A percentile compares a stretch with the other conserved stretches of the same genome.
These are phyloP conservation scores for Tragelaphus imberbis DNA, from an alignment of 2,113 vertebrate genomes.

Conservation along the genomic window DNA sequence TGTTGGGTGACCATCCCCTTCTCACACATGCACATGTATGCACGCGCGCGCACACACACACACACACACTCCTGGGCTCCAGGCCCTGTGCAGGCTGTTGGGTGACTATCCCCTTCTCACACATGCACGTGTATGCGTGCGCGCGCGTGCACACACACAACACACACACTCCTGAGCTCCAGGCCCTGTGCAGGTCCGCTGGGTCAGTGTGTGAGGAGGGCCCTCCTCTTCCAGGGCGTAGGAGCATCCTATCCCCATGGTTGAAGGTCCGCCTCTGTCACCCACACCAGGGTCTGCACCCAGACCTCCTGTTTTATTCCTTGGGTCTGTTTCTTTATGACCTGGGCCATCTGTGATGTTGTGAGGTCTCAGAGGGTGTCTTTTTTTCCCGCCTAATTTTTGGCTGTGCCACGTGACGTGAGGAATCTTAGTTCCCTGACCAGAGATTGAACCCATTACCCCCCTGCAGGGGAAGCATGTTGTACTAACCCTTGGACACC, in stretches of 20 bases:
- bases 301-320: background rate
- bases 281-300: background rate
- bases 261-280: background rate
- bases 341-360: background rate
- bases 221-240: accelerated
- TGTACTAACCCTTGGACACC: background rate
- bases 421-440: background rate
- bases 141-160: background rate
- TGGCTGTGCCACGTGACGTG: background rate
- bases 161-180: background rate
- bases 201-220: background rate
- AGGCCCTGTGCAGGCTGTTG: too few relatives aligned
- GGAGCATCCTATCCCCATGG: accelerated
- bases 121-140: too few relatives aligned
- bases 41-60: too few relatives aligned
- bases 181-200: background rate
- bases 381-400: background rate
- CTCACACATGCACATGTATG: too few relatives aligned
- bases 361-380: background rate
- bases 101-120: too few relatives aligned
- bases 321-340: accelerated
- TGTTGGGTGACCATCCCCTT: too few relatives aligned
- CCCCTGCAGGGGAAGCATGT: background rate
- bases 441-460: background rate
- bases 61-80: too few relatives aligned